Conservation (phyloP, 2,797 vertebrate species). For the Bryconaethiops microstoma region DNA sequence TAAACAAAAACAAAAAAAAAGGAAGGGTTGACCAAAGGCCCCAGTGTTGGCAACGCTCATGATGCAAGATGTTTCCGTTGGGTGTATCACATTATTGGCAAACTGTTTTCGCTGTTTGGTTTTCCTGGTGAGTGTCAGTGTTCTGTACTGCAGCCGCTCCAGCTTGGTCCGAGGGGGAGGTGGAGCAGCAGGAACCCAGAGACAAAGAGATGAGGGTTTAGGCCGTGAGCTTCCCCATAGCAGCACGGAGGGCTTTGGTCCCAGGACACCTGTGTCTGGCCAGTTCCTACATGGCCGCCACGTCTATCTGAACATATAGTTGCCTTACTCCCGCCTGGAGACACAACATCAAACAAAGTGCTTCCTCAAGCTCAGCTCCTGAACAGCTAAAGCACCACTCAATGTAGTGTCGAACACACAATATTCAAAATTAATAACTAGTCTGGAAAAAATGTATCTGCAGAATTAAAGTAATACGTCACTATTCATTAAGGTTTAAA, state of each 20-base stretch:
- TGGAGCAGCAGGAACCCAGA: constrained; percentile 48
- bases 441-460: no score
- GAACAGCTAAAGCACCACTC: neutral
- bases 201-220: constrained; percentile 17
- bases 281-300: constrained; percentile 85
- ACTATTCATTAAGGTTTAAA: neutral
- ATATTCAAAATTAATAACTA: no score
- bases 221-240: constrained; percentile 58
- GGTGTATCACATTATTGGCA: constrained; percentile 43
- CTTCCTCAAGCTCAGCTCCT: neutral
- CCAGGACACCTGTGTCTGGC: constrained; percentile 61
- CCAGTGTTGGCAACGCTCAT: constrained; percentile 40
- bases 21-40: constrained; percentile 15
- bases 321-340: constrained; percentile 90
- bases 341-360: constrained; percentile 38
- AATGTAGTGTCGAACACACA: neutral
- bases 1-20: constrained; percentile 11
- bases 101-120: constrained; percentile 44
- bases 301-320: constrained; percentile 94
- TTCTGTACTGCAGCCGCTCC: constrained; percentile 49
- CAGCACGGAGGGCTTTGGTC: constrained; percentile 84
- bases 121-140: constrained; percentile 50
- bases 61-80: constrained; percentile 44
- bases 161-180: constrained; percentile 55
- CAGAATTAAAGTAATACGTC: no score